Percentiles rank a stretch among this genome's conserved stretches.
phyloP scores from a whole-genome alignment of 2,888 invertebrate species.

The Ormyrus rosae region DNA sequence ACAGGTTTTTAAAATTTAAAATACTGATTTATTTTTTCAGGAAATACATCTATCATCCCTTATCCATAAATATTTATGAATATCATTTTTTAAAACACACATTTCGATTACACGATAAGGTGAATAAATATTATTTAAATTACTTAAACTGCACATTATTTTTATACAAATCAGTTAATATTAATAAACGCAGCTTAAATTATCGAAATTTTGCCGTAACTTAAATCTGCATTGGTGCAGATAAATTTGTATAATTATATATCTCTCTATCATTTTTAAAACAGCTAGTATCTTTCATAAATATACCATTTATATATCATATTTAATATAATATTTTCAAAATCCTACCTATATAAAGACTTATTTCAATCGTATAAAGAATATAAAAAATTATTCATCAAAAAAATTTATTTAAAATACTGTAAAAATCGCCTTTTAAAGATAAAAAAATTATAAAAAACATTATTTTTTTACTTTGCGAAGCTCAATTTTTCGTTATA shows the following conservation, averaged over 20 bases:
- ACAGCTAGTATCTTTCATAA: not conserved
- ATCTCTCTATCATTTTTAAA: no score
- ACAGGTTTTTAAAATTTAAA: constrained; percentile 6
- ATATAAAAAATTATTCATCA: no score
- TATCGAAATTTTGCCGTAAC: not conserved
- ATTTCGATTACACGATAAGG: not conserved
- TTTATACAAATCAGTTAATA: no score
- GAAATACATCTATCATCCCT: constrained; percentile 27
- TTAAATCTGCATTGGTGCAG: not conserved
- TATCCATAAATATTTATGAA: not conserved
- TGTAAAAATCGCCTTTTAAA: not conserved
- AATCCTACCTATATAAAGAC: not conserved
- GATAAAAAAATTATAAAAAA: no score
- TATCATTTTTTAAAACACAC: not conserved
- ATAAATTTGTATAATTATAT: not conserved
- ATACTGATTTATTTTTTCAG: constrained; percentile 14
- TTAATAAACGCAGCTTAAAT: no score
- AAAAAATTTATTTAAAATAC: no score
- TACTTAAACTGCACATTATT: no score
- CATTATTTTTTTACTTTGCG: not conserved
- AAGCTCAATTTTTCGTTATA: no score
- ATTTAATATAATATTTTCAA: not conserved
- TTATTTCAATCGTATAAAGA: not conserved
- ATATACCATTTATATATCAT: not conserved
- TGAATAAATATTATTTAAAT: not conserved